Evolutionary conservation across 2,113 vertebrate species (phyloP), one percentile per base, ranked within the genome.

Genomic region (Echinops telfairi): DNA sequence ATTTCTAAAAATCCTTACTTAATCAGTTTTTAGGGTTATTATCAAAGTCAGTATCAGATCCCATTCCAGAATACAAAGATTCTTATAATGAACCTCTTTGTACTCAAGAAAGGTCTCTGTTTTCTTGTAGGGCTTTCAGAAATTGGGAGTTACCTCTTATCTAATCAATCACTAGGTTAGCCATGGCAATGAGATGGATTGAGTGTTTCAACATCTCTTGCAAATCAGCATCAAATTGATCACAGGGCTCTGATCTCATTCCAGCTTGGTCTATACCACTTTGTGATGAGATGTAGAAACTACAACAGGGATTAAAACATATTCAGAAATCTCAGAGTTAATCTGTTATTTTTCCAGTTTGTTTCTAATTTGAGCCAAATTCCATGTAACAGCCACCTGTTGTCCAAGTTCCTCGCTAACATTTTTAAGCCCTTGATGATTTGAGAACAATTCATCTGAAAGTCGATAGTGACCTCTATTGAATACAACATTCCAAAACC

Each of bases 1-100:
- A 90, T 86, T 93, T 93, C 83, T 88, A 92, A 93, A 90, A 94
- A 78, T 60, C 93, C 68, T 78, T 93, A 82, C 27, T 86, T 91
- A 75, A 83, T 80, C 83, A 31, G 68, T 95, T 64, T 86, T 90
- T 92, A 93, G 36, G 27, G 31, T 58, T 89, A 38, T 83, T 79
- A 82, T 16, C 31, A 82, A 96, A 43, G 75, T 79, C 89, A 93
- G 23, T 89, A 83, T 90, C 78, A 86, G 29, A 68, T 33, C 43
- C 76, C 47, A 89, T 11, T 85, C 20, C 17, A 70, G 71, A 95
- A 94, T 40, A 60, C n/a, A 78, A 90, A 93, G 25, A 88, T 88
- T 94, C 36, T 73, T 93, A 73, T 75, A 82, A 80, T 70, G 66
- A 93, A 94, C 60, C 14, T 79, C 27, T 94, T 90, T 86, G 85